Evolutionary conservation across 30 jellyfish, hydroid and myxozoan genomes (phyloP).

Genomic region (Hydractinia symbiolongicarpus): DNA sequence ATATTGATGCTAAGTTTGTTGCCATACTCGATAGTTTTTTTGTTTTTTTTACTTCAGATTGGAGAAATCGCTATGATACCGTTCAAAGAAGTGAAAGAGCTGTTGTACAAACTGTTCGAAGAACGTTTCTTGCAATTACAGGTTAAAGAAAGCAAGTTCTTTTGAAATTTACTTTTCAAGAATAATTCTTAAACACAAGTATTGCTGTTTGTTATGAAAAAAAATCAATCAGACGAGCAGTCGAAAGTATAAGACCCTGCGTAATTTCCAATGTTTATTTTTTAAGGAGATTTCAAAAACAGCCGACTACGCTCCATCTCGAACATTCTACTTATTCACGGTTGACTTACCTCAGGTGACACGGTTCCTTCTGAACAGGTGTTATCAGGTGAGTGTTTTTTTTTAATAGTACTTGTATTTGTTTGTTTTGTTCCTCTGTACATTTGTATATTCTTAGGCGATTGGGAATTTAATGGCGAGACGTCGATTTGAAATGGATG

Average conservation of each 20-base stretch:
- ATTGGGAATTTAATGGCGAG: conserved; percentile 77
- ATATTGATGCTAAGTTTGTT: no score
- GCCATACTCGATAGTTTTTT: background rate
- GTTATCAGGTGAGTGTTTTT: conserved; percentile 64
- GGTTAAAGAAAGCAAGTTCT: conserved; percentile 24
- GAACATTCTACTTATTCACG: conserved; percentile 83
- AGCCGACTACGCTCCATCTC: conserved; percentile 94
- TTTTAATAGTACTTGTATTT: background rate
- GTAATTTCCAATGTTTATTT: background rate
- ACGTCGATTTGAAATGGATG: conserved; percentile 65
- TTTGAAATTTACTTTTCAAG: background rate
- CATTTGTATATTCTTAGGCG: conserved; percentile 42
- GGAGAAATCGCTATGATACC: conserved; percentile 98
- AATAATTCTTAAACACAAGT: background rate
- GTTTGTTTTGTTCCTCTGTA: no score
- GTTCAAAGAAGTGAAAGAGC: conserved; percentile 83
- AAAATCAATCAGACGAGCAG: no score
- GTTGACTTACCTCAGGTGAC: conserved; percentile 88
- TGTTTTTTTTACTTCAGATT: conserved; percentile 47
- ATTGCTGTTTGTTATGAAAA: no score
- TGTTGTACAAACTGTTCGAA: conserved; percentile 76
- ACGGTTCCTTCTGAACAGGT: conserved; percentile 59
- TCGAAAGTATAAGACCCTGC: no score
- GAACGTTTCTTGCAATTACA: conserved; percentile 63
- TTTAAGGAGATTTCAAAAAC: conserved; percentile 79